Evolutionary conservation across 2,888 invertebrate species (phyloP).

Genomic region (Aphrophora alni): DNA sequence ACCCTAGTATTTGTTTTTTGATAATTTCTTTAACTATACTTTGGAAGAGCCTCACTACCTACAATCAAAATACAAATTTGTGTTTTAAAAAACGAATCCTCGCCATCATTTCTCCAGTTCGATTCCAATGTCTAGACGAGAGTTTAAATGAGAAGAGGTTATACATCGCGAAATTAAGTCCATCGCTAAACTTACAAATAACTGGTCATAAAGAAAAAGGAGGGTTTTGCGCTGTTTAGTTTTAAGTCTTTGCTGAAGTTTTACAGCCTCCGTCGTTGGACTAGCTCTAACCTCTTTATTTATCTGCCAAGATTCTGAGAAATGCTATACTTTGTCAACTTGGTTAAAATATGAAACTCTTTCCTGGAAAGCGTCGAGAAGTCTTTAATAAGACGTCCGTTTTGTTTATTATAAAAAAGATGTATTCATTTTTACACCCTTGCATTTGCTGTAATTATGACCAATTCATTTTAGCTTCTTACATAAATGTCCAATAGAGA

Average conservation of each 20-base stretch:
- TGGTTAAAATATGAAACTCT: not conserved
- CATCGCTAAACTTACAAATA: not conserved
- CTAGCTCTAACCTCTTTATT: not conserved
- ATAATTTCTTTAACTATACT: too few relatives aligned
- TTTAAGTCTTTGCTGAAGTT: too few relatives aligned
- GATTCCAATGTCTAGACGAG: not conserved
- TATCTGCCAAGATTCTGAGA: not conserved
- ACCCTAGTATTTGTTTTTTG: too few relatives aligned
- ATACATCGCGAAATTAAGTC: not conserved
- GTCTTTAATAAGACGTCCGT: too few relatives aligned
- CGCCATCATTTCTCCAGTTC: not conserved
- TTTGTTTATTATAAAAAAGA: too few relatives aligned
- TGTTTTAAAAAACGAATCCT: not conserved
- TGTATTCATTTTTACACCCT: not conserved
- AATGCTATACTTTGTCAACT: not conserved
- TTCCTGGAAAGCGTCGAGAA: not conserved
- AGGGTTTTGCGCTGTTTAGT: too few relatives aligned
- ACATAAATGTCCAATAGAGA: too few relatives aligned
- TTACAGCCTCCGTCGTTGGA: not conserved
- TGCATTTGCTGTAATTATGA: not conserved
- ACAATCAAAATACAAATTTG: too few relatives aligned
- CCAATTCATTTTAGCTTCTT: too few relatives aligned
- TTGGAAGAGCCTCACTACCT: too few relatives aligned
- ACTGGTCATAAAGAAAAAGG: not conserved
- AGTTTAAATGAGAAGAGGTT: not conserved